Base-by-base conservation (phyloP, 1,140 invertebrate species). In the Calliopsis andreniformis region DNA sequence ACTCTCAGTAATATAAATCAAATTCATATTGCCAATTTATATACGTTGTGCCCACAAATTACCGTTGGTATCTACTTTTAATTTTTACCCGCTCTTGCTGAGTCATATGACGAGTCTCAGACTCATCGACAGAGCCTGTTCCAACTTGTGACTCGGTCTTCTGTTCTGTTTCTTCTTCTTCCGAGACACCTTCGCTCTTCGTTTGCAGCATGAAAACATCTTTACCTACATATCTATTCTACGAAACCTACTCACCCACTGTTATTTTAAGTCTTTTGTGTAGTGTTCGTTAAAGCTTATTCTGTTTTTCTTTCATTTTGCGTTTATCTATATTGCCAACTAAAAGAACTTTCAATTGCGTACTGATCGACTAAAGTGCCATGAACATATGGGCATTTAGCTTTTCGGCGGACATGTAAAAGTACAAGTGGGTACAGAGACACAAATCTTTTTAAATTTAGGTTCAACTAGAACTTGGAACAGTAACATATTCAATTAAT, bases 171-270 rank as follows among this genome's bases (percentile, higher is more conserved):
- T 88, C 86, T 73, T 69, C 67, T 69, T 79, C 69, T 78, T 80
- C 85, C 77, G 59, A 84, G 61, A 80, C 80, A 79, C 89, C 91
- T 79, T 90, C 87, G 82, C 63, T 87, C 87, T 90, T 87, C 89
- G 69, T 88, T 85, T 51, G 90, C 91, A 92, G 90, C 91, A 91
- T 91, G 90, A 92, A 92, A 92, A 91, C 89, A 91, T 87, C 87
- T 88, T 89, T 88, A 87, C 88, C 90, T 91, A 92, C 89, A 91
- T 84, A 89, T 90, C 90, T 92, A 91, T 86, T 88, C 90, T 92
- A 92, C 88, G 70, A 83, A 49, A 78, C 55, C 86, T 90, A 90
- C 89, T 91, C 87, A 89, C 88, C 89, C 78, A 66, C 47, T 78
- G 61, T 67, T 68, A 47, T 28, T 61, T n/a, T 78, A 79, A 79